A percentile compares a stretch with the other conserved stretches of the same genome.
Evolutionary conservation across 2,113 vertebrate genomes (phyloP).

Genomic region (Eptatretus burgeri): DNA sequence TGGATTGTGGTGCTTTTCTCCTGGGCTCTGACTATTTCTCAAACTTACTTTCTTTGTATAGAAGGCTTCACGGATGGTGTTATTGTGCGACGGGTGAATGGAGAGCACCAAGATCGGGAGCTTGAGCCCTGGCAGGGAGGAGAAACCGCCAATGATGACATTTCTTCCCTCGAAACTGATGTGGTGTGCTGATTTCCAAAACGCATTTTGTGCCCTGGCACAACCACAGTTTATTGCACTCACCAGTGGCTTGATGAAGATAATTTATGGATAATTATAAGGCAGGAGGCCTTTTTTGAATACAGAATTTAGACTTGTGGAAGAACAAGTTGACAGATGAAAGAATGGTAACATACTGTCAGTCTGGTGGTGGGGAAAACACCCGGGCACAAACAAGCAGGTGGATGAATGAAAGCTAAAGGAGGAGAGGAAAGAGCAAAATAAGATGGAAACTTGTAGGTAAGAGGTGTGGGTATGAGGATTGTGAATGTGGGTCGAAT

Average conservation of each 20-base stretch:
- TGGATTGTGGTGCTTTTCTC: no score
- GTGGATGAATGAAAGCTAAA: neutral
- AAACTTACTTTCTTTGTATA: slow-evolving; percentile 14
- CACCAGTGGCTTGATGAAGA: no score
- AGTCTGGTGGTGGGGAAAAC: neutral
- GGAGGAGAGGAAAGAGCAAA: neutral
- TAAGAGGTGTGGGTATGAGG: no score
- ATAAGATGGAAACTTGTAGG: no score
- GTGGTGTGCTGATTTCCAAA: slow-evolving; percentile 17
- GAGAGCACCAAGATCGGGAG: slow-evolving; percentile 57
- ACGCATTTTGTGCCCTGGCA: no score
- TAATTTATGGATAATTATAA: no score
- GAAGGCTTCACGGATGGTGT: slow-evolving; percentile 87
- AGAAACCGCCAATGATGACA: slow-evolving; percentile 50
- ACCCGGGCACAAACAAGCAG: neutral
- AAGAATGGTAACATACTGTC: neutral
- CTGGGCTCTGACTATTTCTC: no score
- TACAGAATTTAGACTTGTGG: no score
- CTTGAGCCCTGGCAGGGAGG: slow-evolving; percentile 60
- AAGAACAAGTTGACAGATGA: neutral
- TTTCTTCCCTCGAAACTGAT: slow-evolving; percentile 39
- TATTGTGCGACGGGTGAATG: slow-evolving; percentile 49
- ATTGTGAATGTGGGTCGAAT: no score
- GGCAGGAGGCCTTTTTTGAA: neutral
- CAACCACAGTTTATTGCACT: no score